Percentiles rank a stretch among this genome's conserved stretches.
phyloP scores from a whole-genome alignment of 1,140 invertebrate species.

The Caenorhabditis tropicalis region DNA sequence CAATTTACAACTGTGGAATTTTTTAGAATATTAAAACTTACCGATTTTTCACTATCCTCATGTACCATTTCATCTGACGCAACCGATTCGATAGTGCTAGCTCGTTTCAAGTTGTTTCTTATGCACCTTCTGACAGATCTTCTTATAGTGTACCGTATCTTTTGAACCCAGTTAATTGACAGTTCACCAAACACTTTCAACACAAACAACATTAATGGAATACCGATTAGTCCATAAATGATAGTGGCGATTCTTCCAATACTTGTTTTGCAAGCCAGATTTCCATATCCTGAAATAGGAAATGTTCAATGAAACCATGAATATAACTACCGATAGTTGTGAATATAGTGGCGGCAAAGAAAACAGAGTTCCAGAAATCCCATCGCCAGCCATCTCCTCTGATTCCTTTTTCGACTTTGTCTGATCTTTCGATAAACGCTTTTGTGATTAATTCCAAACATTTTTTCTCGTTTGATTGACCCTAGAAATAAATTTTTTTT shows the following conservation, averaged over 20 bases:
- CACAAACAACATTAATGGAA: conserved; percentile 47
- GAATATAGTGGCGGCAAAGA: conserved; percentile 52
- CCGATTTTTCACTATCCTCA: neutral
- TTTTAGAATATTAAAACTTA: too few species aligned
- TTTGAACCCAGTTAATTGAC: neutral
- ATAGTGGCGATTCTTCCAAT: conserved; percentile 53
- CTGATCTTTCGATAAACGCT: neutral
- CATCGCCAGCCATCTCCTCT: conserved; percentile 42
- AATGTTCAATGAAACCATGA: too few species aligned
- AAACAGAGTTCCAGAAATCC: conserved; percentile 56
- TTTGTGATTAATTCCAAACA: neutral
- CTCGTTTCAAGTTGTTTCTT: neutral
- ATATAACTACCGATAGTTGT: conserved; percentile 49
- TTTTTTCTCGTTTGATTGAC: neutral
- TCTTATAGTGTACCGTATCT: neutral
- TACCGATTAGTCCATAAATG: conserved; percentile 53
- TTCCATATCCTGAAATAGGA: conserved; percentile 55
- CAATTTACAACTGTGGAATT: too few species aligned
- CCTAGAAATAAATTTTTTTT: neutral
- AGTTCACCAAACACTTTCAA: conserved; percentile 27
- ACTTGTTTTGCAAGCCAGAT: conserved; percentile 40
- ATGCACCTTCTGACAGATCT: neutral
- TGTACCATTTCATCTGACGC: neutral
- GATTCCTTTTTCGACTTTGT: conserved; percentile 28
- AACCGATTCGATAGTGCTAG: neutral